Percentiles rank a stretch among this genome's conserved stretches.
These are phyloP conservation scores for Pollicipes pollicipes DNA, from an alignment of 1,140 invertebrate genomes.

Conservation along the genomic window DNA sequence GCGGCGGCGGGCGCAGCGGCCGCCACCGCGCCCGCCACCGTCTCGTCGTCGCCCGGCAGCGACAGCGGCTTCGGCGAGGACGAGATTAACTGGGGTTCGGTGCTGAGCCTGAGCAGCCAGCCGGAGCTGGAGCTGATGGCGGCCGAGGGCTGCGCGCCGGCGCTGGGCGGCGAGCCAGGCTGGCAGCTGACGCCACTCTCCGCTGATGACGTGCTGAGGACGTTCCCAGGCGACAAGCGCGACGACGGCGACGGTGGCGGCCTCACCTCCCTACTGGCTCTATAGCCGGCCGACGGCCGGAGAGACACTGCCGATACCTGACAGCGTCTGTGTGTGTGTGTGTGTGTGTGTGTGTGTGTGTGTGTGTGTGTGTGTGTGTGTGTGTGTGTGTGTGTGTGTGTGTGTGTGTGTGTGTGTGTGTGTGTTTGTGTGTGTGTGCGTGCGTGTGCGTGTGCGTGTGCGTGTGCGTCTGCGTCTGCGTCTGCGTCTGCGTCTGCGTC, in stretches of 20 bases:
- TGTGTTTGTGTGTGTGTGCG: no score
- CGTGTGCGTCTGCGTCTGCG: no score
- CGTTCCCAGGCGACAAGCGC: background rate
- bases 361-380: no score
- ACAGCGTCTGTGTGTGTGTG: no score
- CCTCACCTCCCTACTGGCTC: background rate
- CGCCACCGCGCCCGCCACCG: conserved; percentile 15
- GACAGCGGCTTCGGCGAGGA: background rate
- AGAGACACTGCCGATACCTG: no score
- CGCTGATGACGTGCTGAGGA: background rate
- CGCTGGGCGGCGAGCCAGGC: conserved; percentile 22
- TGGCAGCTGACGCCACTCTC: background rate
- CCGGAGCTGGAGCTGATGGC: conserved; percentile 45
- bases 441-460: no score
- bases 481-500: no score
- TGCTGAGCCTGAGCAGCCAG: conserved; percentile 65
- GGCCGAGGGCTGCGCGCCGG: conserved; percentile 26
- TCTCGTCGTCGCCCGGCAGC: background rate
- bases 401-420: no score
- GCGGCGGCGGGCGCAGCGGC: conserved; percentile 12
- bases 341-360: no score
- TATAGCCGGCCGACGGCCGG: background rate
- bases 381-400: no score
- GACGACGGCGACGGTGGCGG: no score
- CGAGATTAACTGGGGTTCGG: conserved; percentile 70